Base-by-base conservation (phyloP, 2,797 vertebrate genomes). In the Phylloscopus collybita region DNA sequence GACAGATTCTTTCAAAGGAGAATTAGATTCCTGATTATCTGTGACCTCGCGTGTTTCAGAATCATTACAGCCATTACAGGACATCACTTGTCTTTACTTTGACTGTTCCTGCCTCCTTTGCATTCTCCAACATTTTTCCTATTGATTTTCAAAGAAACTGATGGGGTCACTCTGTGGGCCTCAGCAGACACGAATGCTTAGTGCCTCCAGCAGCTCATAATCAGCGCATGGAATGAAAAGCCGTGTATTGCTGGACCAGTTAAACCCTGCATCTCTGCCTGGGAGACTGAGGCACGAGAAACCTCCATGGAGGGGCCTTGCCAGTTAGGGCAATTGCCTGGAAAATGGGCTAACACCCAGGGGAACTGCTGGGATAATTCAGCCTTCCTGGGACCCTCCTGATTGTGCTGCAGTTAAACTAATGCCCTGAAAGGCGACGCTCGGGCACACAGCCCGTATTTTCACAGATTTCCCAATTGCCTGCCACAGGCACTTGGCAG, bases 11-110 rank as follows among this genome's bases (percentile, higher is more conserved):
- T 96, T 97, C 96, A 94, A 89, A 94, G 90, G 65, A 93, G 95
- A 96, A 96, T 96, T 96, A 97, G 94, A 86, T 93, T 96, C 90
- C 94, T 95, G 94, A 96, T 96, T 96, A 94, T 93, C 96, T 96
- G 94, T 80, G 96, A 96, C 96, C 94, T 83, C 91, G 86, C 1
- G 1, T 93, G 79, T 95, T 95, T 96, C 90, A 85, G 93, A 97
- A 96, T 93, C 92, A 89, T 96, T 97, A 95, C 79, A 71, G 90
- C 95, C 91, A 94, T 96, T 95, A 91, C 54, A 95, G 95, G 92
- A 95, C 92, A 89, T 86, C 75, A 45, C 93, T 95, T 89, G 90
- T 95, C 96, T 96, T 88, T 87, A 78, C 90, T 90, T 74, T 78
- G 93, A 57, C 94, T 59, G 78, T 78, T 95, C 80, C 89, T 85